Evolutionary conservation across 2,797 vertebrate species (phyloP).

Genomic region (Phataginus tricuspis): DNA sequence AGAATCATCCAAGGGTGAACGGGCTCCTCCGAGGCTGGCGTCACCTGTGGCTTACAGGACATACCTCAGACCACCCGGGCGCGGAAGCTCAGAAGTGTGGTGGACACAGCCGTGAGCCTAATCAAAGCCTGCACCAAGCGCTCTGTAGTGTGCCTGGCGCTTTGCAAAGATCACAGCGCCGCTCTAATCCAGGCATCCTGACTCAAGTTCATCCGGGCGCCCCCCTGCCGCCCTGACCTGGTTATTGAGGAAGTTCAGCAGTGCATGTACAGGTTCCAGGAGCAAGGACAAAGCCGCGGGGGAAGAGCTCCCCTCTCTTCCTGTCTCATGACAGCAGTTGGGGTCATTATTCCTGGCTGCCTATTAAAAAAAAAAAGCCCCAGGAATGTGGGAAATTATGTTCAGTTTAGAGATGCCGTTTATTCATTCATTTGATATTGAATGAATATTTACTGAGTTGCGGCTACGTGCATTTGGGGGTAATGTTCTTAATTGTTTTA

Average conservation of each 20-base stretch:
- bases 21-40: background rate
- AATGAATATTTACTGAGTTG: background rate
- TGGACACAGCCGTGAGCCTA: background rate
- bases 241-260: conserved; percentile 50
- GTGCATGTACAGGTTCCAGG: conserved; percentile 15
- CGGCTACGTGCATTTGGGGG: background rate
- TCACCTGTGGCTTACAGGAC: background rate
- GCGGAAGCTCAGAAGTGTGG: background rate
- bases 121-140: conserved; percentile 23
- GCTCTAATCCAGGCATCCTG: background rate
- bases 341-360: conserved; percentile 11
- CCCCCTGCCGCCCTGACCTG: fast-evolving
- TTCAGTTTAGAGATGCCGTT: background rate
- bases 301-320: background rate
- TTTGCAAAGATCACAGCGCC: background rate
- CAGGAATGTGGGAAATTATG: background rate
- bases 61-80: background rate
- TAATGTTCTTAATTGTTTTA: background rate
- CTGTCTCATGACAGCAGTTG: conserved; percentile 1
- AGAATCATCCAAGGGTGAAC: background rate
- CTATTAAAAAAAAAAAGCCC: background rate
- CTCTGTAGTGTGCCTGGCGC: background rate
- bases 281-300: background rate
- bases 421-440: background rate
- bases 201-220: background rate